Percentiles rank a stretch among this genome's conserved stretches.
Conservation (phyloP, 1,140 invertebrate species). For the Phymorhynchus buccinoides region DNA sequence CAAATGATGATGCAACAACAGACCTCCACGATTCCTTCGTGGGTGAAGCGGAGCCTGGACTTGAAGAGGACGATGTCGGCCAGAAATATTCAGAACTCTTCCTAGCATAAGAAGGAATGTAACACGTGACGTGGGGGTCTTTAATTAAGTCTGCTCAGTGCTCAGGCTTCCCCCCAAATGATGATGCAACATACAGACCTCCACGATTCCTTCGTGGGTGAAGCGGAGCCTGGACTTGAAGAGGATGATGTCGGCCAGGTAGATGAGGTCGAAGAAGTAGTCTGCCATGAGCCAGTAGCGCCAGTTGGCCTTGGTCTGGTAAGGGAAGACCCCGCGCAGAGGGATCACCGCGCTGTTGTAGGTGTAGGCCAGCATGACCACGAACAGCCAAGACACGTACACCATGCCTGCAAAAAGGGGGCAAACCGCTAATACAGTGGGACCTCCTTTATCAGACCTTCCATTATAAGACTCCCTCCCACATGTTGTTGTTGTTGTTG, state of each 20-base stretch:
- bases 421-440: too few species aligned
- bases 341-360: conserved; percentile 93
- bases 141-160: too few species aligned
- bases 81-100: too few species aligned
- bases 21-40: conserved; percentile 71
- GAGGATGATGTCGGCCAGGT: conserved; percentile 86
- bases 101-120: too few species aligned
- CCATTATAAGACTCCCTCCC: too few species aligned
- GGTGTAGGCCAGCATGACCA: conserved; percentile 85
- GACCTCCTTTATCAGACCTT: too few species aligned
- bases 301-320: conserved; percentile 64
- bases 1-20: too few species aligned
- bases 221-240: conserved; percentile 81
- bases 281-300: conserved; percentile 84
- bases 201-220: conserved; percentile 71
- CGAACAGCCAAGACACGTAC: conserved; percentile 87
- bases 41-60: conserved; percentile 76
- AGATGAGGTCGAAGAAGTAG: conserved; percentile 86
- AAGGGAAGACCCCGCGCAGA: conserved; percentile 83
- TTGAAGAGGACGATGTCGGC: conserved; percentile 89
- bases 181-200: too few species aligned
- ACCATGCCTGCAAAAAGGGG: conserved; percentile 60
- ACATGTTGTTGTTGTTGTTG: too few species aligned
- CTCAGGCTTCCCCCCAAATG: too few species aligned
- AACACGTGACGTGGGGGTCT: too few species aligned